Conservation (phyloP, 2,797 vertebrate species). For the Premnoplex brunnescens region DNA sequence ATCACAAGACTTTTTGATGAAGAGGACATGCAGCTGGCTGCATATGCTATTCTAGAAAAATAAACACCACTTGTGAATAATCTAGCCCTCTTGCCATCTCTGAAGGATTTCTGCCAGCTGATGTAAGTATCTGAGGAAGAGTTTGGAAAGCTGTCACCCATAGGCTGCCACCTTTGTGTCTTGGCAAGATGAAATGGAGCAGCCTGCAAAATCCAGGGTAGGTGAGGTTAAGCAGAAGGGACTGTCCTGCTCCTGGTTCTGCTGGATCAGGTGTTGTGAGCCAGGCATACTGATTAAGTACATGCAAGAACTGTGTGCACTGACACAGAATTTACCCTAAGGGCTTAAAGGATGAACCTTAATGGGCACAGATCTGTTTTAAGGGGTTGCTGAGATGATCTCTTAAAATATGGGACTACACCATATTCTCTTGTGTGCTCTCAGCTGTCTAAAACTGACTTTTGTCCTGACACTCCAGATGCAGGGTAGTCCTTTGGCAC, state of each 20-base stretch:
- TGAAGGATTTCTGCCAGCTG: conserved; percentile 16
- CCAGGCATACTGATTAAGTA: neutral
- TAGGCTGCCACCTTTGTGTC: neutral
- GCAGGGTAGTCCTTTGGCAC: neutral
- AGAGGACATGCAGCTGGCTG: neutral
- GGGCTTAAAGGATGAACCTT: neutral
- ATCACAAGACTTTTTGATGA: neutral
- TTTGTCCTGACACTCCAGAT: neutral
- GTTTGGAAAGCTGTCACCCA: neutral
- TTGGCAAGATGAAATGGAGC: neutral
- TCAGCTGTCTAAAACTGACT: neutral
- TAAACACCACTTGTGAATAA: neutral
- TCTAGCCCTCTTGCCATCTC: neutral
- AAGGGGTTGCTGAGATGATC: neutral
- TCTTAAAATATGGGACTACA: neutral
- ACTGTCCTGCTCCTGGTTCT: neutral
- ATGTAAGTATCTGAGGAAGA: neutral
- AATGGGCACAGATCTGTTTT: neutral
- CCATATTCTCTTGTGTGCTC: neutral
- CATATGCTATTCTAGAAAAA: neutral
- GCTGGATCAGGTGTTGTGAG: neutral
- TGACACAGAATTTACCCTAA: neutral
- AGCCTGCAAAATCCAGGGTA: neutral
- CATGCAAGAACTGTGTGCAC: neutral
- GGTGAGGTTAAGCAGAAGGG: neutral